These are phyloP conservation scores for Stenopsyche tienmushanensis DNA, from an alignment of 1,140 invertebrate species.

Conservation along the genomic window DNA sequence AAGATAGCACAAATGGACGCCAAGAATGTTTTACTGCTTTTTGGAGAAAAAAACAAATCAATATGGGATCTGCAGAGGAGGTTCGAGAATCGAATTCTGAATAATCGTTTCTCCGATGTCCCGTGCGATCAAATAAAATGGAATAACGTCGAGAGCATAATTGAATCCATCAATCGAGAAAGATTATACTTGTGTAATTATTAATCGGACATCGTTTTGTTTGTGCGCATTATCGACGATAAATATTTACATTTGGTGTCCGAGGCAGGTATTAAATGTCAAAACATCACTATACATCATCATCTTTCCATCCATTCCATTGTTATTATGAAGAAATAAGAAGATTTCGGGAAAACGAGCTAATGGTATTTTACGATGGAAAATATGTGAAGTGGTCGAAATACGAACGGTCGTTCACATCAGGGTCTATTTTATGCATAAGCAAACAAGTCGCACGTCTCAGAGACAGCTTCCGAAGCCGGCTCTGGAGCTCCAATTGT, in stretches of 20 bases:
- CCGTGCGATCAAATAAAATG: not conserved
- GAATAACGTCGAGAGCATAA: not conserved
- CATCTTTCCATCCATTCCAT: constrained; percentile 8
- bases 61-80: too few species aligned
- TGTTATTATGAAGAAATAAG: not conserved
- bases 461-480: too few species aligned
- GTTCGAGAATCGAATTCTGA: not conserved
- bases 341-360: constrained; percentile 6
- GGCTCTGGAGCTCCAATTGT: too few species aligned
- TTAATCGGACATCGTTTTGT: constrained; percentile 15
- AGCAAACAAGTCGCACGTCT: too few species aligned
- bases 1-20: too few species aligned
- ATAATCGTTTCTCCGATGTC: not conserved
- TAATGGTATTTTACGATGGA: too few species aligned
- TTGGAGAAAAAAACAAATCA: too few species aligned
- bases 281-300: constrained; percentile 1
- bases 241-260: constrained; percentile 31
- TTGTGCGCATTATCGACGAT: constrained; percentile 20
- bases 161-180: not conserved
- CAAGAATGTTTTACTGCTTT: too few species aligned
- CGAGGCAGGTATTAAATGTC: constrained; percentile 12
- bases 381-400: too few species aligned
- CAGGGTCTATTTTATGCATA: too few species aligned
- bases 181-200: not conserved
- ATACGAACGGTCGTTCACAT: too few species aligned